Evolutionary conservation across 2,888 invertebrate species (phyloP).

Genomic region (Harpagoxenus sublaevis): DNA sequence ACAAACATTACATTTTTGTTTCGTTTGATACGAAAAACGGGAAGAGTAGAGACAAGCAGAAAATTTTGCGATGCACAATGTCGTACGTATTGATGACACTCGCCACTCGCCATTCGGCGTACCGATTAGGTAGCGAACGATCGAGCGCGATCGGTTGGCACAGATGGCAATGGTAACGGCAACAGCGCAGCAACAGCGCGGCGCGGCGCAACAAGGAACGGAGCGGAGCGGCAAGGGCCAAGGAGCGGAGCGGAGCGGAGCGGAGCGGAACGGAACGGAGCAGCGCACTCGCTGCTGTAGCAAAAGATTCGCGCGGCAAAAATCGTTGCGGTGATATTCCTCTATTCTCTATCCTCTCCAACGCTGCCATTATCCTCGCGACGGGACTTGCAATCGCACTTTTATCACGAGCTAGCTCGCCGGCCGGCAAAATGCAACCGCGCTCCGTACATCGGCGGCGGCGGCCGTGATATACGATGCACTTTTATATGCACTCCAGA

Average conservation of each 20-base stretch:
- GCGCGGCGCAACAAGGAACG: background rate
- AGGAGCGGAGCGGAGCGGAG: background rate
- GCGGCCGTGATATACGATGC: constrained; percentile 69
- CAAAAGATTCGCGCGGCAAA: constrained; percentile 22
- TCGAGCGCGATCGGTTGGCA: constrained; percentile 16
- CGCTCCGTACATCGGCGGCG: constrained; percentile 62
- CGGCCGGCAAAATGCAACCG: constrained; percentile 77
- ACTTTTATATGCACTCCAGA: constrained; percentile 76
- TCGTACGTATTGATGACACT: constrained; percentile 19
- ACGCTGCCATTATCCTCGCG: background rate
- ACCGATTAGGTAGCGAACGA: constrained; percentile 17
- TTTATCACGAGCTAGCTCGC: constrained; percentile 57
- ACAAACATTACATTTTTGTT: background rate
- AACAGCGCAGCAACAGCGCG: background rate
- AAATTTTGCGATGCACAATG: background rate
- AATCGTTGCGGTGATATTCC: background rate
- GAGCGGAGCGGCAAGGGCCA: background rate
- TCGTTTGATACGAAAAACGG: too few species aligned
- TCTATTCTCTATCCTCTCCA: background rate
- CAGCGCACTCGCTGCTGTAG: background rate
- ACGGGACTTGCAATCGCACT: background rate
- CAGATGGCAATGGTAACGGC: background rate
- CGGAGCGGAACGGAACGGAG: background rate
- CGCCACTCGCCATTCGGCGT: constrained; percentile 8
- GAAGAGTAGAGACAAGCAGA: background rate